Conservation (phyloP, 2,113 vertebrate species). For the Leucosticte australis region DNA sequence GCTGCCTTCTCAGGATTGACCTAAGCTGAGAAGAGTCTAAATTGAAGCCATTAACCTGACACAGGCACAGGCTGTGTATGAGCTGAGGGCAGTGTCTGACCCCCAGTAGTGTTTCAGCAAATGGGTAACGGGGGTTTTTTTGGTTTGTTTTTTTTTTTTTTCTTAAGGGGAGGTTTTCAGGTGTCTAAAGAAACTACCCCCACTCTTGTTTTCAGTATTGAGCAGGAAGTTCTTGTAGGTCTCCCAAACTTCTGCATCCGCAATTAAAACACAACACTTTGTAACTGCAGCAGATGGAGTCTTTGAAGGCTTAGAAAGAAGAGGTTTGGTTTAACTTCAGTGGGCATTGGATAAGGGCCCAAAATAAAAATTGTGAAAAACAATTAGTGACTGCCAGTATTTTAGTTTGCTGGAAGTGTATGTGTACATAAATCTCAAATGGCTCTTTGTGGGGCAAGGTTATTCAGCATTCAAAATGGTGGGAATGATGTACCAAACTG, state of each 20-base stretch:
- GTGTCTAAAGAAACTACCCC: neutral
- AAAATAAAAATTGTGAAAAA: conserved; percentile 2
- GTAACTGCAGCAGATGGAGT: conserved; percentile 29
- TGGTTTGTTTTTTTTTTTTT: neutral
- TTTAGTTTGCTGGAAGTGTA: neutral
- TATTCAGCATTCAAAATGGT: conserved; percentile 37
- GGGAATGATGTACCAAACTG: conserved; percentile 1
- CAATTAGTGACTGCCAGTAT: conserved; percentile 2
- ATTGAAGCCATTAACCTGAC: neutral
- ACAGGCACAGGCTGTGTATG: neutral
- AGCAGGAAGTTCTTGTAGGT: neutral
- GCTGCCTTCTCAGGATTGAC: neutral
- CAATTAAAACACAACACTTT: conserved; percentile 14
- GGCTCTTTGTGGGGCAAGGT: neutral
- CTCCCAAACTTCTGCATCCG: neutral
- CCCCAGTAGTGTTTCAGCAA: neutral
- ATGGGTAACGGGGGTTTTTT: neutral
- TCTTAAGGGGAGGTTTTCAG: neutral
- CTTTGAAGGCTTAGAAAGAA: conserved; percentile 35
- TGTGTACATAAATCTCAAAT: neutral
- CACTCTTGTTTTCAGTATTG: neutral
- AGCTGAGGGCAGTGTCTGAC: neutral
- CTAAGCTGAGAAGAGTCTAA: neutral
- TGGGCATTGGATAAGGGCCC: neutral
- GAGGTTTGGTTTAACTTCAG: conserved; percentile 24